Evolutionary conservation across 2,797 vertebrate species (phyloP), one percentile per base, ranked within the genome.

Genomic region (Acridotheres tristis): DNA sequence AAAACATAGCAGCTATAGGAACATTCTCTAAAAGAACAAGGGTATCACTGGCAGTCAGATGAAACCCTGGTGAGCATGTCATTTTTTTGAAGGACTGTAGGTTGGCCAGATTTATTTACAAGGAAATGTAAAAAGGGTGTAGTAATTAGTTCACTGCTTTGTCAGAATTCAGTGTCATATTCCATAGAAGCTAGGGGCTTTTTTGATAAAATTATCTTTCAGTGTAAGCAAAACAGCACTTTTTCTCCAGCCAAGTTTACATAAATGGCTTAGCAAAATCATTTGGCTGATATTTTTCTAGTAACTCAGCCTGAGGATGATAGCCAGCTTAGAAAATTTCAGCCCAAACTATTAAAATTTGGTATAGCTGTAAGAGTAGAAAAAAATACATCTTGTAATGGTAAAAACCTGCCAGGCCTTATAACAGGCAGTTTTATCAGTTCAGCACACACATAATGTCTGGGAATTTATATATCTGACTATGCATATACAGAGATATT

Each of bases 281-380:
- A 90, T 87, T 96, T 89, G 80, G 67, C 48, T 84, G 55, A 81
- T 87, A 69, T 20, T 94, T 75, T 75, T 91, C 26, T 90, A 91
- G 47, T 73, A 86, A 80, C 26, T 88, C 69, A 57, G 88, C 67
- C 88, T 74, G 36, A 84, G 67, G 78, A 81, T 93, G 88, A 85
- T 63, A 94, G 63, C 32, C 68, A 90, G 68, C 22, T 80, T 25
- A 87, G 72, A 83, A 95, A 89, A 93, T 88, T 92, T 89, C 34
- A 82, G 36, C 63, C 57, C 59, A 89, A 90, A 87, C 71, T 79
- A 77, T 75, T 92, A 85, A 92, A 87, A 89, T 80, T 74, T 94
- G 27, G 16, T 69, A 29, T 58, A 72, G 53, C 30, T 90, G 9
- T 90, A 95, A 85, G 34, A 82, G 38, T 51, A 86, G 38, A 21